These are phyloP conservation scores for Homarus americanus DNA, from an alignment of 1,140 invertebrate genomes.

Conservation along the genomic window DNA sequence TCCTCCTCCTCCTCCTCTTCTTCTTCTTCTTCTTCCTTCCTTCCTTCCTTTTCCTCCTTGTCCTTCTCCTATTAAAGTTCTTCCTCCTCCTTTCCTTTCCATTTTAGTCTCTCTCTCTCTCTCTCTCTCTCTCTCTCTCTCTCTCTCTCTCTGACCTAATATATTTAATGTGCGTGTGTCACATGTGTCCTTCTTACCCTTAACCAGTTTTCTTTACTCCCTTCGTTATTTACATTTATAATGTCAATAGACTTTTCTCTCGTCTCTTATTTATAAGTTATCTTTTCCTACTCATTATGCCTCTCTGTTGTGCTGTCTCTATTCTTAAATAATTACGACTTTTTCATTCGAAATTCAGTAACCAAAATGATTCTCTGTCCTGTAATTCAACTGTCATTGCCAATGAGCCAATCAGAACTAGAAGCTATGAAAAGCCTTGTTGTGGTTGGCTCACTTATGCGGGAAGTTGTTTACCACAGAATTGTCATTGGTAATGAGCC, in stretches of 20 bases:
- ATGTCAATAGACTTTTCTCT: not conserved
- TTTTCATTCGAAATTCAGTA: too few species aligned
- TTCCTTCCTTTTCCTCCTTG: not conserved
- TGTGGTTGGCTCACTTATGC: not conserved
- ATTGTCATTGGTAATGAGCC: not conserved
- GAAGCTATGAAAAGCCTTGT: not conserved
- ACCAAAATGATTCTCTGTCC: too few species aligned
- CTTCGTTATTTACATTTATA: not conserved
- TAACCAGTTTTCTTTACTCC: not conserved
- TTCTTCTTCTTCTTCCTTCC: not conserved
- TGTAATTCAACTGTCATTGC: too few species aligned
- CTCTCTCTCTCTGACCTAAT: conserved; percentile 7
- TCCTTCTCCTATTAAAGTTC: not conserved
- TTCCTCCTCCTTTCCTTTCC: not conserved
- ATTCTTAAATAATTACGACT: too few species aligned
- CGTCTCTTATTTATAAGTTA: too few species aligned
- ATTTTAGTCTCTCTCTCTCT: conserved; percentile 24
- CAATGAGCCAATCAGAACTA: not conserved
- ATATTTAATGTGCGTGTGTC: too few species aligned
- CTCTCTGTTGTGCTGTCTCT: not conserved
- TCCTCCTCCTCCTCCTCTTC: not conserved
- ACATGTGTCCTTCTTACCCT: not conserved
- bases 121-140: conserved; percentile 30
- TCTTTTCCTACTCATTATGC: too few species aligned
- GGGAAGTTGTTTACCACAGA: too few species aligned